Evolutionary conservation across 1,140 invertebrate genomes (phyloP), one percentile per base, ranked within the genome.

Genomic region (Lepeophtheirus salmonis): DNA sequence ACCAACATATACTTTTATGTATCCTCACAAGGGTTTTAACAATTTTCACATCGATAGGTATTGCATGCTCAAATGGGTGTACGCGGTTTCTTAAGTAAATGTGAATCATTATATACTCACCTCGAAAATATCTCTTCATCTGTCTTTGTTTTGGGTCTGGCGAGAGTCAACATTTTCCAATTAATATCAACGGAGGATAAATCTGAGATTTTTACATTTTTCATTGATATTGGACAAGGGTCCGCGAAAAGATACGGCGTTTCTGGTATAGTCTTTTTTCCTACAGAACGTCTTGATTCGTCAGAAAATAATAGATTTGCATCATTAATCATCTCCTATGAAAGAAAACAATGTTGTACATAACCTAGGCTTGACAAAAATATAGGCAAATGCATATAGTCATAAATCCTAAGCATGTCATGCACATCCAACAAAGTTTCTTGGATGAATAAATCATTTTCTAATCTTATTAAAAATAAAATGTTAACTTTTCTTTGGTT

Each of bases 111-210:
- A 2, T n/a, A 2, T 14, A 21, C 53, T 67, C 72, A 82, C 81
- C 81, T 80, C 25, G 84, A 84, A 69, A 88, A 90, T 73, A 84
- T 84, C 66, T 89, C 85, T 72, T 90, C 86, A 62, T 92, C 87
- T 4, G 80, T 69, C 66, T 83, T 82, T 1, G 77, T 77, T 67
- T 86, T 86, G 0, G 88, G 87, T 65, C 87, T 73, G 12, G 86
- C 67, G 12, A 84, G 82, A 4, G 88, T 92, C 4, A 92, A 71
- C 88, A 92, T 92, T 69, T 82, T 79, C 88, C 88, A 92, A 66
- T 89, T 84, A 57, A 92, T 92, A n/a, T 84, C 79, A 1, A 90
- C 80, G 60, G 75, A 77, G 24, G 78, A 68, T 67, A 74, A 76
- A 59, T 80, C 79, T 66, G 73, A 75, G 56, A 83, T 77, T 70